Percentiles rank a stretch among this genome's conserved stretches.
Evolutionary conservation across 2,797 vertebrate genomes (phyloP).

Genomic region (Cirrhinus molitorella): DNA sequence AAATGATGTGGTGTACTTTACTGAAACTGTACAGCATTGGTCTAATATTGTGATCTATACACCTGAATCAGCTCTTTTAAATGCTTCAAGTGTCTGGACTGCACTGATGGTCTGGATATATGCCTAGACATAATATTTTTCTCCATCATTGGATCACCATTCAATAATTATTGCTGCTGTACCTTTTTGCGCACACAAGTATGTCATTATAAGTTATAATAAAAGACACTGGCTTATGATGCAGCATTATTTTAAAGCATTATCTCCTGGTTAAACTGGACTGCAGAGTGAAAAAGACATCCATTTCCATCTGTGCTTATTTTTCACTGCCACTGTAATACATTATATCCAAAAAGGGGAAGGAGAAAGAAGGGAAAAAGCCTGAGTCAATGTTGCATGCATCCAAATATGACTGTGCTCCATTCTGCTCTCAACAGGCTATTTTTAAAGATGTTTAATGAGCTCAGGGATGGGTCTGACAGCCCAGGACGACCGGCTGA

Average conservation of each 20-base stretch:
- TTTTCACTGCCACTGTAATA: constrained; percentile 35
- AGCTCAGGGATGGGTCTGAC: constrained; percentile 52
- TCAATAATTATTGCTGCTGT: not conserved
- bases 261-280: not conserved
- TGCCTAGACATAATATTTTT: not conserved
- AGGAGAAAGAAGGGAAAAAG: constrained; percentile 4
- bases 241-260: not conserved
- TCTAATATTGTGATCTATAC: not conserved
- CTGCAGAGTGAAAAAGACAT: not conserved
- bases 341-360: not conserved
- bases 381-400: constrained; percentile 39
- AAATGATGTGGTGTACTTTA: not conserved
- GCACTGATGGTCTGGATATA: constrained; percentile 1
- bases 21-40: not conserved
- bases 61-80: not conserved
- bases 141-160: not conserved
- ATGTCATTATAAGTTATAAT: not conserved
- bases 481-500: constrained; percentile 55
- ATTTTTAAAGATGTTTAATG: constrained; percentile 68
- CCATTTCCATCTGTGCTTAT: not conserved
- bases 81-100: not conserved
- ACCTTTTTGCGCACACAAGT: not conserved
- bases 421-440: constrained; percentile 38
- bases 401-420: constrained; percentile 48
- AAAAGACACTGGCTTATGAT: not conserved